phyloP scores from a whole-genome alignment of 37 sponge, comb jelly and placozoan genomes.

The Tethya wilhelma region DNA sequence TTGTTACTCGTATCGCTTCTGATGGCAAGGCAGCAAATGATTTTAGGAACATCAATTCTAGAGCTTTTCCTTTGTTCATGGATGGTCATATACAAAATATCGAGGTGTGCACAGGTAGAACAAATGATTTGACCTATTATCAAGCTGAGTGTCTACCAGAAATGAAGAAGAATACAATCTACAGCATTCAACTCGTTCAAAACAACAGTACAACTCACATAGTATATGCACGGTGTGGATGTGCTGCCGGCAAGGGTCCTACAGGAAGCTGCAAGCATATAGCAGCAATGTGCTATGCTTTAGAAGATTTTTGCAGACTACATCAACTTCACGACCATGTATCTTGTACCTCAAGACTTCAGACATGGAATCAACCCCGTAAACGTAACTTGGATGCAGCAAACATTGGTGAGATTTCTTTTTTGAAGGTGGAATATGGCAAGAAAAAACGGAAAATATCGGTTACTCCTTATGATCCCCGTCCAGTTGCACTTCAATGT shows the following conservation, averaged over 20 bases:
- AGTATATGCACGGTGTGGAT: neutral
- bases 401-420: neutral
- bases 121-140: neutral
- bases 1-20: slow-evolving; percentile 13
- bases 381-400: neutral
- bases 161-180: too few species aligned
- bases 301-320: neutral
- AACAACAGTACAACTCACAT: neutral
- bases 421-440: neutral
- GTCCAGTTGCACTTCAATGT: neutral
- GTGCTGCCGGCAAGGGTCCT: neutral
- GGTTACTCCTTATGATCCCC: neutral
- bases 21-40: slow-evolving; percentile 31
- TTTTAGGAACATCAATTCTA: slow-evolving; percentile 32
- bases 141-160: neutral
- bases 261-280: neutral
- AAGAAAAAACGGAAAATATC: neutral
- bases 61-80: slow-evolving; percentile 25
- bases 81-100: slow-evolving; percentile 48
- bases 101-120: neutral
- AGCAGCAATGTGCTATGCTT: neutral
- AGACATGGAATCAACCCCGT: neutral
- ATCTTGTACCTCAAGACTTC: neutral
- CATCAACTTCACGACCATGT: neutral
- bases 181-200: neutral